A percentile compares a stretch with the other conserved stretches of the same genome.
phyloP scores from a whole-genome alignment of 1,140 invertebrate species.

The Psilanteris sp. region DNA sequence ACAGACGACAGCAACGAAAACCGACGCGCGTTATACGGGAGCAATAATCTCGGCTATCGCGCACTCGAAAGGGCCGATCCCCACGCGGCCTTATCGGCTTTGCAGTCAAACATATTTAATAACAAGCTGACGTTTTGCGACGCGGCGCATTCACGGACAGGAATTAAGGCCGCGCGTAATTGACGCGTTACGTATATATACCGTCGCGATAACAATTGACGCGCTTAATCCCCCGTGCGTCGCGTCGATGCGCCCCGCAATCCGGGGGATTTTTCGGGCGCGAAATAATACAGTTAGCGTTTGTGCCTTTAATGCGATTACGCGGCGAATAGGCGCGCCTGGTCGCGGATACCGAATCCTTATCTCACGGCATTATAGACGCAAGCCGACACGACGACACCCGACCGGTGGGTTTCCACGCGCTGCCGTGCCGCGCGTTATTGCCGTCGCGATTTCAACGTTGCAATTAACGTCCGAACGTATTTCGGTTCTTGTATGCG shows the following conservation, averaged over 20 bases:
- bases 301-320: conserved; percentile 35
- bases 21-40: no score
- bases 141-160: conserved; percentile 11
- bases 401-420: no score
- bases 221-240: conserved; percentile 40
- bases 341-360: conserved; percentile 1
- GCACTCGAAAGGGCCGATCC: conserved; percentile 9
- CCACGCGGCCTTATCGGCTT: conserved; percentile 37
- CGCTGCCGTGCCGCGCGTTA: no score
- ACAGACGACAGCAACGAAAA: no score
- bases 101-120: conserved; percentile 51
- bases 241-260: conserved; percentile 21
- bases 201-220: conserved; percentile 40
- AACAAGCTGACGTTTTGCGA: conserved; percentile 40
- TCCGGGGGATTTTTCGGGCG: conserved; percentile 35
- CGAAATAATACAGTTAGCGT: conserved; percentile 42
- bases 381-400: conserved; percentile 20
- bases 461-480: no score
- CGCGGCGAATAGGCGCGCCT: neutral
- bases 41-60: no score
- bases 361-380: conserved; percentile 10
- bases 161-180: conserved; percentile 48
- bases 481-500: no score
- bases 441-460: no score
- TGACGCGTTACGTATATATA: conserved; percentile 46